Evolutionary conservation across 2,888 invertebrate species (phyloP).

Genomic region (Tryphoninae sp.): DNA sequence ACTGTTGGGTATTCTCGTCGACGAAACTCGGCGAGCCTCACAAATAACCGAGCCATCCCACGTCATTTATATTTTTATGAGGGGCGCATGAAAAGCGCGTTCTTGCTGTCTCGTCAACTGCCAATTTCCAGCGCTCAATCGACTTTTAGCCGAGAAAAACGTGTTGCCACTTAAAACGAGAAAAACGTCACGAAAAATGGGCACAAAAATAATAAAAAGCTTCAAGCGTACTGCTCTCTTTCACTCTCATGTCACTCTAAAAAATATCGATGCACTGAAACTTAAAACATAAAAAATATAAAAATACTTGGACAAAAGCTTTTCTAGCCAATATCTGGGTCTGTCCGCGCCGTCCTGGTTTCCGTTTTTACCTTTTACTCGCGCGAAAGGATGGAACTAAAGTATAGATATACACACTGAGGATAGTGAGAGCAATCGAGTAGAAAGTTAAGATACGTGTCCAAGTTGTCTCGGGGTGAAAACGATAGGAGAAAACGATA

Average conservation of each 20-base stretch:
- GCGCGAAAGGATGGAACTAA: constrained; percentile 5
- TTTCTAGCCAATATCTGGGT: no score
- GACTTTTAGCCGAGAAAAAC: constrained; percentile 36
- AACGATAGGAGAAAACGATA: constrained; percentile 1
- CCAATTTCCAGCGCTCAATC: constrained; percentile 34
- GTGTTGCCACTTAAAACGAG: constrained; percentile 14
- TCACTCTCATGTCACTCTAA: background rate
- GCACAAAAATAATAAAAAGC: constrained; percentile 23
- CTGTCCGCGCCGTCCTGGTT: background rate
- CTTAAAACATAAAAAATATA: no score
- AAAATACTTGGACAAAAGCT: no score
- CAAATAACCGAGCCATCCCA: background rate
- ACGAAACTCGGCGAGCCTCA: constrained; percentile 10
- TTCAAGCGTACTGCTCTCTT: background rate
- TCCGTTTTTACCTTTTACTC: constrained; percentile 11
- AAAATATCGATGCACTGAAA: background rate
- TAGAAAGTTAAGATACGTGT: constrained; percentile 4
- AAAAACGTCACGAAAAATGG: constrained; percentile 2
- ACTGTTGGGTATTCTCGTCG: constrained; percentile 28
- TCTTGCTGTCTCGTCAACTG: constrained; percentile 17
- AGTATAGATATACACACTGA: background rate
- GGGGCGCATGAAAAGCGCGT: constrained; percentile 15
- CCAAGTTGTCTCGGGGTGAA: background rate
- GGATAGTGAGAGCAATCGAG: background rate
- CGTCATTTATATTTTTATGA: constrained; percentile 48